A percentile compares a stretch with the other conserved stretches of the same genome.
phyloP scores from a whole-genome alignment of 2,797 vertebrate genomes.

The Gobio occitaniae region DNA sequence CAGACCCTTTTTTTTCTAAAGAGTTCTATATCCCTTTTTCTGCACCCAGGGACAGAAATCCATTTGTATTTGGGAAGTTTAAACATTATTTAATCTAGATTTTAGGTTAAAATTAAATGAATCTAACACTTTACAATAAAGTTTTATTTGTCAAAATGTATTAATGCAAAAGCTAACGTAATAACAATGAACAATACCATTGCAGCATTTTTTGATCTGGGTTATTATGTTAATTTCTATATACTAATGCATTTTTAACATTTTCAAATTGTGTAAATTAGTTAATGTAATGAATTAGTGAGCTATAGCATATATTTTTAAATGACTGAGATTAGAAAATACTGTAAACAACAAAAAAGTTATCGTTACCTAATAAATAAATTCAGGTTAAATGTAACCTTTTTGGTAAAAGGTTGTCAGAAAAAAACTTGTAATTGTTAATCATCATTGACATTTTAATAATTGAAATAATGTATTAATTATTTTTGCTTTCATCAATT shows the following conservation, averaged over 20 bases:
- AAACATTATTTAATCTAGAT: background rate
- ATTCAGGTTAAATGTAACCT: background rate
- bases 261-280: no score
- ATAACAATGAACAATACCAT: background rate
- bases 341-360: background rate
- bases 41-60: background rate
- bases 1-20: slow-evolving; percentile 45
- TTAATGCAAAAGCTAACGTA: background rate
- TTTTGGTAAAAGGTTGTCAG: background rate
- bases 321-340: background rate
- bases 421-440: background rate
- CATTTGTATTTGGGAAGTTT: background rate
- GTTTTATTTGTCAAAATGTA: background rate
- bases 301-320: no score
- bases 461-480: background rate
- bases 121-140: background rate
- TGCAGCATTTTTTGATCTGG: background rate
- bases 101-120: background rate
- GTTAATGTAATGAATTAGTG: no score
- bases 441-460: background rate
- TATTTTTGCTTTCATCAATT: background rate
- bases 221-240: background rate
- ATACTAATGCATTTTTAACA: background rate
- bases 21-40: slow-evolving; percentile 9
- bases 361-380: background rate